Conservation (phyloP, 2,113 vertebrate genomes). For the Salvelinus fontinalis region DNA sequence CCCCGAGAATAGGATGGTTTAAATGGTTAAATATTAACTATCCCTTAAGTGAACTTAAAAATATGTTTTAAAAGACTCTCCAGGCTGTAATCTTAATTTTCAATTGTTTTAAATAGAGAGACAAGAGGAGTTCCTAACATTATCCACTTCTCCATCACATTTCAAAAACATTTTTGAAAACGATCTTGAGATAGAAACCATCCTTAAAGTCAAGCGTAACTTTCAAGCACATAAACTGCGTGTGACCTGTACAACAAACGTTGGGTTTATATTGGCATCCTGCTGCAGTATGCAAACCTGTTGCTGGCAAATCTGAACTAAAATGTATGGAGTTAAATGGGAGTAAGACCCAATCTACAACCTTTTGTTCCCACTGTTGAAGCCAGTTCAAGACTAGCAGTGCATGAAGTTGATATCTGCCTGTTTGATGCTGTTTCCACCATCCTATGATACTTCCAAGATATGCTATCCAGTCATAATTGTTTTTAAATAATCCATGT, state of each 20-base stretch:
- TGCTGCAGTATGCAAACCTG: constrained; percentile 23
- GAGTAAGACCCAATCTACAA: constrained; percentile 22
- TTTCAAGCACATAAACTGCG: not conserved
- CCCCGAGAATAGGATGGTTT: not conserved
- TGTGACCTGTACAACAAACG: not conserved
- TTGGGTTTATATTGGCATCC: constrained; percentile 32
- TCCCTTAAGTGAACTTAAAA: not conserved
- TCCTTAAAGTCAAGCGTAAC: not conserved
- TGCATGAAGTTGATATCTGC: not conserved
- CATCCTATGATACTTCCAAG: constrained; percentile 12
- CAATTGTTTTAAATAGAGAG: not conserved
- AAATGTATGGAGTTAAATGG: constrained; percentile 26
- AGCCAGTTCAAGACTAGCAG: not conserved
- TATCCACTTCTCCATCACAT: not conserved
- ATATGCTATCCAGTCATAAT: too few relatives aligned
- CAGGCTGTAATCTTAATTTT: not conserved
- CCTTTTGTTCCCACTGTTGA: constrained; percentile 21
- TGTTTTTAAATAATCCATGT: too few relatives aligned
- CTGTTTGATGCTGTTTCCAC: too few relatives aligned
- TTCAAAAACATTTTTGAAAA: not conserved
- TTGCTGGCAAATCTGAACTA: constrained; percentile 24
- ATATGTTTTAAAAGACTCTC: not conserved
- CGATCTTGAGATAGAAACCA: not conserved
- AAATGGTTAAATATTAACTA: not conserved
- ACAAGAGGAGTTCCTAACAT: not conserved